phyloP scores from a whole-genome alignment of 2,888 invertebrate genomes.

The Marronus borbonicus region DNA sequence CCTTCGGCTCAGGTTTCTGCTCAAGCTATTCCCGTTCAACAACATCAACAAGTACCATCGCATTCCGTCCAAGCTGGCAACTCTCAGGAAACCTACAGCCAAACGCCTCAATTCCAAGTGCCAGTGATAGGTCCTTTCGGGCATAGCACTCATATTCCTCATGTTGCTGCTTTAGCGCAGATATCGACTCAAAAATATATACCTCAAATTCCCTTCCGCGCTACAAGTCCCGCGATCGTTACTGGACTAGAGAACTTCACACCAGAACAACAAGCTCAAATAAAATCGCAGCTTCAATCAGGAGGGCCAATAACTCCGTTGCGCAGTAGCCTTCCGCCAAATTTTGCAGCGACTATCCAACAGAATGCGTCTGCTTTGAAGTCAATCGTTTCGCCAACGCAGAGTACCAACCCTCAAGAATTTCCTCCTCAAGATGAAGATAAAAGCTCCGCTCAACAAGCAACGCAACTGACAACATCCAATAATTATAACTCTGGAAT shows the following conservation, averaged over 20 bases:
- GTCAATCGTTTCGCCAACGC: conserved; percentile 29
- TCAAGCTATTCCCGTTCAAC: conserved; percentile 36
- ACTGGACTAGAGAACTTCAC: conserved; percentile 69
- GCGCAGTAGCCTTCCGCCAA: conserved; percentile 38
- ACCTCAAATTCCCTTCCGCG: conserved; percentile 43
- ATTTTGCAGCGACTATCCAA: conserved; percentile 15
- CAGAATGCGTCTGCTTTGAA: not conserved
- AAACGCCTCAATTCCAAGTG: conserved; percentile 47
- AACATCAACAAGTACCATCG: conserved; percentile 39
- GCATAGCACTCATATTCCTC: conserved; percentile 55
- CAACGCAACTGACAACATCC: conserved; percentile 17
- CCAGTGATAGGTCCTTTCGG: conserved; percentile 38
- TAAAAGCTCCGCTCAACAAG: conserved; percentile 38
- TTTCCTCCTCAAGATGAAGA: conserved; percentile 47
- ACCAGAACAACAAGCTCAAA: conserved; percentile 68
- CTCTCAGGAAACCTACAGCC: conserved; percentile 44
- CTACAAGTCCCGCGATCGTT: conserved; percentile 65
- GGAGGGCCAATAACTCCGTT: conserved; percentile 48
- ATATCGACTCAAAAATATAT: conserved; percentile 60
- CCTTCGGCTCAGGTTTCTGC: conserved; percentile 53
- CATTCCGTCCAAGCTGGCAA: conserved; percentile 40
- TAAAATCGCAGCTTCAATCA: conserved; percentile 65
- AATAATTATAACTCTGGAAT: conserved; percentile 48
- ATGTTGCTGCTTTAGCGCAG: conserved; percentile 62
- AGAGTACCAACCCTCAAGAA: conserved; percentile 47